These are phyloP conservation scores for Perdita meconis DNA, from an alignment of 2,888 invertebrate genomes.

Conservation along the genomic window DNA sequence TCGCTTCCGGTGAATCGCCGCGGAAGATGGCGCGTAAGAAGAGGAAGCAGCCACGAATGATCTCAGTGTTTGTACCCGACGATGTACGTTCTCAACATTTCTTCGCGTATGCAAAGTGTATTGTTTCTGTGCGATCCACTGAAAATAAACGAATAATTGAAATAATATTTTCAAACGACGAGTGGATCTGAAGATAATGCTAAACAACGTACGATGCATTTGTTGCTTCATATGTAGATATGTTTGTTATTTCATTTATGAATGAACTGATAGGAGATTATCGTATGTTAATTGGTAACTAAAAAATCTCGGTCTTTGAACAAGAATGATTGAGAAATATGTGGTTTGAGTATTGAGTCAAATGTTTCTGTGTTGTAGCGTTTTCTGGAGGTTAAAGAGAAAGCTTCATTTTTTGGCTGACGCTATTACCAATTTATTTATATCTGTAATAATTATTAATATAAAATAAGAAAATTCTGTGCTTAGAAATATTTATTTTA, in stretches of 20 bases:
- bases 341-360: too few relatives aligned
- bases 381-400: too few relatives aligned
- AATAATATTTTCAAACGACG: not conserved
- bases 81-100: constrained; percentile 74
- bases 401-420: too few relatives aligned
- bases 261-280: too few relatives aligned
- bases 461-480: not conserved
- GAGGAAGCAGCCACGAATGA: constrained; percentile 80
- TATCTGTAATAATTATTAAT: not conserved
- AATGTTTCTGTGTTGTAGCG: too few relatives aligned
- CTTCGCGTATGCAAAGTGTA: constrained; percentile 7
- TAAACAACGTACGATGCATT: not conserved
- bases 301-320: too few relatives aligned
- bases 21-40: constrained; percentile 79
- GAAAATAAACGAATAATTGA: too few relatives aligned
- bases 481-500: not conserved
- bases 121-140: not conserved
- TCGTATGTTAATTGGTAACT: too few relatives aligned
- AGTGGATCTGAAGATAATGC: not conserved
- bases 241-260: too few relatives aligned
- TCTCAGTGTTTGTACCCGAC: constrained; percentile 80
- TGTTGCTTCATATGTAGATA: too few relatives aligned
- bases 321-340: too few relatives aligned
- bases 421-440: too few relatives aligned
- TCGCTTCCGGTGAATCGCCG: constrained; percentile 16